Percentiles rank a stretch among this genome's conserved stretches.
Conservation (phyloP, 37 sponge, comb jelly and placozoan genomes). For the Eunapius fragilis region DNA sequence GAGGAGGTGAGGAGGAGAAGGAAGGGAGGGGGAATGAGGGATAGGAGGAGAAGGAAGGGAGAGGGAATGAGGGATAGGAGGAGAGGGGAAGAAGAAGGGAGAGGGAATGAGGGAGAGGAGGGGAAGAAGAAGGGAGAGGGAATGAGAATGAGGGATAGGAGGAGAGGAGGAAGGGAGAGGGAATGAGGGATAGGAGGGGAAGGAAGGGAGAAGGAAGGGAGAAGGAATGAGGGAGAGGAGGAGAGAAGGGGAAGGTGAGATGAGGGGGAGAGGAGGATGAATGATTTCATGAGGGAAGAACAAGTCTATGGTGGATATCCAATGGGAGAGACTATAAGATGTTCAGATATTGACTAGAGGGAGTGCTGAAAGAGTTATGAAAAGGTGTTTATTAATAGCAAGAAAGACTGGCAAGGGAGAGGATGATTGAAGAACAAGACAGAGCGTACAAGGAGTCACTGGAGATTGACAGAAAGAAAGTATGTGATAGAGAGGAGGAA, state of each 20-base stretch:
- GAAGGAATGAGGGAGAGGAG: neutral
- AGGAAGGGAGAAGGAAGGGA: too few species aligned
- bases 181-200: neutral
- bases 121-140: neutral
- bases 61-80: too few species aligned
- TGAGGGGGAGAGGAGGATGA: neutral
- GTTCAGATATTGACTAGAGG: conserved; percentile 83
- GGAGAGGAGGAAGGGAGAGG: neutral
- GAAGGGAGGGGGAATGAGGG: neutral
- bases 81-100: too few species aligned
- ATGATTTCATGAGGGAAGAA: neutral
- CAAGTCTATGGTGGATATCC: neutral
- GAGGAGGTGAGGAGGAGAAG: conserved; percentile 66
- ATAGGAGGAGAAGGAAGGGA: too few species aligned
- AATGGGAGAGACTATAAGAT: conserved; percentile 65
- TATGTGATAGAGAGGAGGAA: neutral
- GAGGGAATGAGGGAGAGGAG: neutral
- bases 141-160: neutral
- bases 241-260: neutral
- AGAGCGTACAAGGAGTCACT: conserved; percentile 76
- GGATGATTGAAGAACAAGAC: conserved; percentile 86
- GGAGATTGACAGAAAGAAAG: conserved; percentile 74
- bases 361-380: conserved; percentile 74
- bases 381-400: conserved; percentile 65
- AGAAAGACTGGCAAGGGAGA: conserved; percentile 75